phyloP scores from a whole-genome alignment of 2,888 invertebrate species.

The Candidula unifasciata region DNA sequence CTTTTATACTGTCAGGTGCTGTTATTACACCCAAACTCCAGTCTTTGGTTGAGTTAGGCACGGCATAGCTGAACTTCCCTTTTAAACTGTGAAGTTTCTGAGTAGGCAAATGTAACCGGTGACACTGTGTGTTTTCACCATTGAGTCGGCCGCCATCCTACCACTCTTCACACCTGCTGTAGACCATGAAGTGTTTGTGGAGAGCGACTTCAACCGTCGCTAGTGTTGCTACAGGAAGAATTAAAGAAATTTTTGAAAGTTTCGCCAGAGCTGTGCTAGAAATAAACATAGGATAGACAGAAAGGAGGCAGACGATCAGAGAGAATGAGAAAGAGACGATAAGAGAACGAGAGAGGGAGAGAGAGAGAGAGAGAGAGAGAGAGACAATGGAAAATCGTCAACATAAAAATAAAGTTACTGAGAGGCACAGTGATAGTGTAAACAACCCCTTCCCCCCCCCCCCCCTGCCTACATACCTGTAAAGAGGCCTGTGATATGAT shows the following conservation, averaged over 20 bases:
- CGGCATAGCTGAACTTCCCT: too few species aligned
- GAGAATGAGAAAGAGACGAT: neutral
- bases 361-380: conserved; percentile 2
- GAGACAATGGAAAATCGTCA: too few species aligned
- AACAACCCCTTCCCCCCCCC: neutral
- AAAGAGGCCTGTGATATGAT: too few species aligned
- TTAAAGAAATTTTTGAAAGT: too few species aligned
- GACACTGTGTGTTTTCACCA: neutral
- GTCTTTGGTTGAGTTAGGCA: too few species aligned
- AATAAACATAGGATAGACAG: conserved; percentile 9
- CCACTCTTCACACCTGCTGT: conserved; percentile 20
- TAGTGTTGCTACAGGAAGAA: too few species aligned
- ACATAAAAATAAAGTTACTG: conserved; percentile 12
- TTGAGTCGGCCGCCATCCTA: neutral
- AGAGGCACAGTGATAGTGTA: neutral
- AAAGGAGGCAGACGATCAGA: neutral
- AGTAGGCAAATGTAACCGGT: neutral
- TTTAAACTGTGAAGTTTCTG: too few species aligned
- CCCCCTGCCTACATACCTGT: too few species aligned
- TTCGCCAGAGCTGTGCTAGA: neutral
- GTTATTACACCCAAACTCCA: too few species aligned
- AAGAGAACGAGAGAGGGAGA: conserved; percentile 12
- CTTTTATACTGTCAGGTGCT: too few species aligned
- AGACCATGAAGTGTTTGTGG: neutral
- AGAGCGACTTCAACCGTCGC: neutral